Base-by-base conservation (phyloP, 2,888 invertebrate species). In the Leucania comma region DNA sequence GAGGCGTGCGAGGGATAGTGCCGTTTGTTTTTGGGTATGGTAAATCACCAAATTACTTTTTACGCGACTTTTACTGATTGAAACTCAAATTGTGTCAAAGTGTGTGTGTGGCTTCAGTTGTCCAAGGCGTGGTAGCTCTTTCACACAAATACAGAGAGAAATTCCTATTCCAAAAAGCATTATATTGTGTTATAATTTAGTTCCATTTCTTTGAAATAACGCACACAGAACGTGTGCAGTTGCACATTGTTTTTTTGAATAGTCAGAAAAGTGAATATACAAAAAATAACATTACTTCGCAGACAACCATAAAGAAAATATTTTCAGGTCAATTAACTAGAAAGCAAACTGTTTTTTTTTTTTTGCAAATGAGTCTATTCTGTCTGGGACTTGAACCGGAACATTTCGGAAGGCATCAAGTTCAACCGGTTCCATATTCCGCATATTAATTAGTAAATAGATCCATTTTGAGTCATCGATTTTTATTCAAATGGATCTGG, bases 301-400 rank as follows among this genome's bases (percentile, higher is more conserved):
- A 42, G 14, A 22, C 46, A 38, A 35, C 26, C 35, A 32, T 46
- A 35, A 42, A 50, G 32, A 32, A 35, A 60, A 22, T n/a, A 8
- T 56, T 59, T 35, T 57, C 58, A 61, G 17, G 59, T 56, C 0
- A 67, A 53, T 62, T 68, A 72, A 48, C 50, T 29, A 32, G 26
- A 29, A 69, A 48, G 22, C 46, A 12, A 65, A 72, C 65, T 6
- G 62, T 57, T 71, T 67, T 66, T 72, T 64, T 57, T 71, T 67
- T 66, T 72, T 64, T 50, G 35, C 24, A 69, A 60, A 60, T 50
- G 14, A 58, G 26, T 57, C 57, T 58, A 58, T 72, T 82, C 29
- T 56, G 56, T 72, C 68, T 72, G 69, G 48, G 24, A 65, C 1
- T n/a, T 42, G 50, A 75, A 82, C 67, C 62, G 78, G 72, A 81